A percentile compares a stretch with the other conserved stretches of the same genome.
phyloP scores from a whole-genome alignment of 2,797 vertebrate species.

The Crenuchus spilurus region DNA sequence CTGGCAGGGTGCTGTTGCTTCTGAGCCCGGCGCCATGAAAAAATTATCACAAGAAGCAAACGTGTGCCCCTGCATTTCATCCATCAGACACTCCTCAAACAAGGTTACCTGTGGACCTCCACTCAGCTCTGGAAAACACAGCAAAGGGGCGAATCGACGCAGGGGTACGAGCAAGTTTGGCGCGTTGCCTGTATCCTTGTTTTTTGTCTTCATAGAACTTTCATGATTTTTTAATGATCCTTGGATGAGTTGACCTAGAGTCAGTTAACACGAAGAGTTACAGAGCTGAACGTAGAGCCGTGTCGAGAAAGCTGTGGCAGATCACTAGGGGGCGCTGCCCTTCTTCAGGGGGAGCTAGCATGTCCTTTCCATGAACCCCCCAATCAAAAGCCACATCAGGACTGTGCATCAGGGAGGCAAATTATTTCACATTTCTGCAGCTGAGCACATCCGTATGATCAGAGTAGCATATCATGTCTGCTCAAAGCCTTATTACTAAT shows the following conservation, averaged over 20 bases:
- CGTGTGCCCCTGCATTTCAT: conserved; percentile 58
- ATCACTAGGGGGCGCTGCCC: conserved; percentile 48
- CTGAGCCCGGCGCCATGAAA: conserved; percentile 44
- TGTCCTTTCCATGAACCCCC: conserved; percentile 58
- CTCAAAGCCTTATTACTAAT: conserved; percentile 31
- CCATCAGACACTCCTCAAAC: conserved; percentile 16
- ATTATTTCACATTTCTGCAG: conserved; percentile 46
- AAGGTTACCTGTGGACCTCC: conserved; percentile 22
- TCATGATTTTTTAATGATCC: conserved; percentile 54
- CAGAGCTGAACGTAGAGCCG: conserved; percentile 25
- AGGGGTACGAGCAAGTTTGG: conserved; percentile 23
- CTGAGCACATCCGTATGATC: conserved; percentile 22
- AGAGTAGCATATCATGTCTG: conserved; percentile 16
- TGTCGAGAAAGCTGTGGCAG: conserved; percentile 25
- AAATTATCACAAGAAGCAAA: conserved; percentile 60
- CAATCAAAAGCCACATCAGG: conserved; percentile 40
- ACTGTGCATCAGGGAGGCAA: conserved; percentile 34
- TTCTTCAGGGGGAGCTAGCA: conserved; percentile 30
- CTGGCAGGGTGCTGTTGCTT: conserved; percentile 47
- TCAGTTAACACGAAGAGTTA: conserved; percentile 21
- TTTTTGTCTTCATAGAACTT: conserved; percentile 36
- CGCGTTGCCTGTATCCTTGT: conserved; percentile 34
- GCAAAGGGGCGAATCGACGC: conserved; percentile 21
- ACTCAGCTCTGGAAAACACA: conserved; percentile 28
- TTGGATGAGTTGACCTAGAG: conserved; percentile 40